These are phyloP conservation scores for Drosophila tani DNA, from an alignment of 1,140 invertebrate genomes.

Conservation along the genomic window DNA sequence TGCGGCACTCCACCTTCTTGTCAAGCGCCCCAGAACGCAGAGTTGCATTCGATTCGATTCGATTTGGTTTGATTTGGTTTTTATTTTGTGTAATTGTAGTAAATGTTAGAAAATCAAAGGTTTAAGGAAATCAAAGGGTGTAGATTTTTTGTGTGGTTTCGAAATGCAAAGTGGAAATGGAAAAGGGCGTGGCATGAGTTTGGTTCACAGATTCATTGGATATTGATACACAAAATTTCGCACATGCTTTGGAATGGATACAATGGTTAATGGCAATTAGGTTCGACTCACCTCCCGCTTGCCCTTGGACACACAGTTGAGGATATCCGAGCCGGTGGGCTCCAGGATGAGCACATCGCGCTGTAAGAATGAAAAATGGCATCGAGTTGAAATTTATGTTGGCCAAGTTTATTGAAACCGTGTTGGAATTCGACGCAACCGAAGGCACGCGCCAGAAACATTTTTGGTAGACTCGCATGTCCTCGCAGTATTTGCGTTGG, in stretches of 20 bases:
- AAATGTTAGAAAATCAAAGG: constrained; percentile 44
- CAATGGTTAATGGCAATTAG: not conserved
- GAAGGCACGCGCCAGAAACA: constrained; percentile 41
- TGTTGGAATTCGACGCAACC: constrained; percentile 64
- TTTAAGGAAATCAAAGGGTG: constrained; percentile 30
- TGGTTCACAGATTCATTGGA: constrained; percentile 34
- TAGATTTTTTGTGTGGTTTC: constrained; percentile 4
- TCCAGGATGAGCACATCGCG: constrained; percentile 90
- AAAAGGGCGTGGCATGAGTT: constrained; percentile 34
- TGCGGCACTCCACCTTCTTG: constrained; percentile 93
- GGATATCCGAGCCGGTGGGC: constrained; percentile 88
- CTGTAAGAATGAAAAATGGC: constrained; percentile 85
- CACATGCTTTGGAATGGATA: constrained; percentile 22
- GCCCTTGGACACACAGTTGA: constrained; percentile 92
- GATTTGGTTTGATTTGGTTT: not conserved
- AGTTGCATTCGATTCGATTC: constrained; percentile 21
- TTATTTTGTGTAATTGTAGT: constrained; percentile 44
- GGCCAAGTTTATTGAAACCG: constrained; percentile 74
- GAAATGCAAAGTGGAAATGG: constrained; percentile 41
- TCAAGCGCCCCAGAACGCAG: constrained; percentile 39
- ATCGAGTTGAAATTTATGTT: constrained; percentile 40
- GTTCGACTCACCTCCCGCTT: constrained; percentile 89
- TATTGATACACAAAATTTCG: constrained; percentile 35
- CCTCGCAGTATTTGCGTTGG: constrained; percentile 13
- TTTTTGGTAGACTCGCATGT: constrained; percentile 42